Conservation (phyloP, 1,140 invertebrate species). For the Trichogramma pretiosum region DNA sequence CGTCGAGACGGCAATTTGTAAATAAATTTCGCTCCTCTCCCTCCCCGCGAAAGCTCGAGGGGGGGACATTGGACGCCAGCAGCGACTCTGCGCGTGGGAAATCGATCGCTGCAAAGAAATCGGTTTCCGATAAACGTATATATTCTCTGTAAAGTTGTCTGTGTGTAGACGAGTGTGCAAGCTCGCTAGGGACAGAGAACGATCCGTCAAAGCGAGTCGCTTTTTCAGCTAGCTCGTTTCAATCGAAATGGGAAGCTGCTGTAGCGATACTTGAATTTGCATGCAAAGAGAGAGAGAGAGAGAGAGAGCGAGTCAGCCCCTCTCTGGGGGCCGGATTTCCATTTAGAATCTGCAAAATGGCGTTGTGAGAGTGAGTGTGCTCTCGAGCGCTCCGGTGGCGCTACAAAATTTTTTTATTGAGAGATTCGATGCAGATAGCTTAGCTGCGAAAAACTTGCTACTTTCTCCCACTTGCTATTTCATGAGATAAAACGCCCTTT, state of each 20-base stretch:
- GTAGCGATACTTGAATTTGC: constrained; percentile 47
- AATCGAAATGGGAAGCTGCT: constrained; percentile 46
- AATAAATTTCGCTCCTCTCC: no score
- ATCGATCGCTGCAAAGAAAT: no score
- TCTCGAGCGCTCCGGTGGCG: constrained; percentile 36
- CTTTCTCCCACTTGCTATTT: no score
- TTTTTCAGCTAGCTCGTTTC: constrained; percentile 33
- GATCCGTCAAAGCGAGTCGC: constrained; percentile 33
- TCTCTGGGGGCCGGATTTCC: constrained; percentile 36
- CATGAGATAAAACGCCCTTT: constrained; percentile 46
- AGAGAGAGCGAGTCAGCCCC: no score
- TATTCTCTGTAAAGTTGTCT: no score
- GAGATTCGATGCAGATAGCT: constrained; percentile 44
- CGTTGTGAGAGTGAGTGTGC: no score
- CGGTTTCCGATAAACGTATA: no score
- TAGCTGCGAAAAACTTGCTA: no score
- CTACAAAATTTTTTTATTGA: constrained; percentile 49
- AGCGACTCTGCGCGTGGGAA: no score
- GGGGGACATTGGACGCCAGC: constrained; percentile 3
- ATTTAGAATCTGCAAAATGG: constrained; percentile 49
- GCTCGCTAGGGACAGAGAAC: no score
- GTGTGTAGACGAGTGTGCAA: no score
- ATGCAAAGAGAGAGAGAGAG: constrained; percentile 49
- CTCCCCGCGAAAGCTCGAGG: constrained; percentile 8
- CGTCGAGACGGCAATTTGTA: no score